These are phyloP conservation scores for Ictalurus furcatus DNA, from an alignment of 2,113 vertebrate species.

Conservation along the genomic window DNA sequence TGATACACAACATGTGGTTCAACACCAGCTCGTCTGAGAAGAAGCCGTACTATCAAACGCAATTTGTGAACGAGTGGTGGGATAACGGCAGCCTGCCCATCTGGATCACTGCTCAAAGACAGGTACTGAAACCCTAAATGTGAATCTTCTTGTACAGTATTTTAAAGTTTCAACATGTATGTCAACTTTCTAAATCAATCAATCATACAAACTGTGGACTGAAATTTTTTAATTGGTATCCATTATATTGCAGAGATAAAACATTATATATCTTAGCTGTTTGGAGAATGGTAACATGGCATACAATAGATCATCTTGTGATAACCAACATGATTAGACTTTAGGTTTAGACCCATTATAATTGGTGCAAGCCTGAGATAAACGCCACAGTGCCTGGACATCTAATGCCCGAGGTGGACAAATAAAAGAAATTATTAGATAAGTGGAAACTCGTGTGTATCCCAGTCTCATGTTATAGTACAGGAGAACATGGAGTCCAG, in stretches of 20 bases:
- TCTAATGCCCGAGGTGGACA: not conserved
- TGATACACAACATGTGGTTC: conserved; percentile 94
- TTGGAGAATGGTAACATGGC: not conserved
- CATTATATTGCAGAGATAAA: not conserved
- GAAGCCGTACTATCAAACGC: conserved; percentile 78
- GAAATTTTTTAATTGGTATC: not conserved
- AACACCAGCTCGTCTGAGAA: conserved; percentile 70
- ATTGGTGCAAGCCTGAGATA: not conserved
- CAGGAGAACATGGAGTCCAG: not conserved
- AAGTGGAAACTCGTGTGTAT: not conserved
- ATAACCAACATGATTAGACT: not conserved
- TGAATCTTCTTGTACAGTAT: not conserved
- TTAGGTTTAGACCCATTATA: not conserved
- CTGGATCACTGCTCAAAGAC: conserved; percentile 93
- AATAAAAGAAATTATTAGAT: not conserved
- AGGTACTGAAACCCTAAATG: conserved; percentile 70
- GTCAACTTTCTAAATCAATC: not conserved
- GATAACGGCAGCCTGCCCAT: conserved; percentile 89
- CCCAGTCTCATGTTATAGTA: not conserved
- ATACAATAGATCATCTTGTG: not conserved
- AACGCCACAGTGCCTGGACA: not conserved
- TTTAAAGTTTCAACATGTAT: too few species aligned
- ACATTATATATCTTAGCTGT: not conserved
- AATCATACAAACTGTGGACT: not conserved
- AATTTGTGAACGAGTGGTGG: conserved; percentile 83